Evolutionary conservation across 30 jellyfish, hydroid and myxozoan species (phyloP).

Genomic region (Haliclystus octoradiatus): DNA sequence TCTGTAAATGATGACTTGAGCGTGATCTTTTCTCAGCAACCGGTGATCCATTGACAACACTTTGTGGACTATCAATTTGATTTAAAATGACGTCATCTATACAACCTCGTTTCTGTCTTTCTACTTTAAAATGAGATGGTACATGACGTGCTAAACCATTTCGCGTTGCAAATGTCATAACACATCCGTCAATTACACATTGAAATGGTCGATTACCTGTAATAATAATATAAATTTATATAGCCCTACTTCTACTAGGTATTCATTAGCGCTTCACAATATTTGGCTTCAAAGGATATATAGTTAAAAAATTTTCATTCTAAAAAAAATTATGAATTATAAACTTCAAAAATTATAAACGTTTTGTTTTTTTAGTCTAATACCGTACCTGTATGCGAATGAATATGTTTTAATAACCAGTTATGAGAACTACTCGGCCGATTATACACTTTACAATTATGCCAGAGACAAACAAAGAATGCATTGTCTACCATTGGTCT

Average conservation of each 20-base stretch:
- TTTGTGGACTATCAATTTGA: neutral
- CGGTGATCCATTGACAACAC: neutral
- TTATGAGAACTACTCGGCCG: slow-evolving; percentile 77
- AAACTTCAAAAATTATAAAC: no score
- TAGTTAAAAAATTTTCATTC: no score
- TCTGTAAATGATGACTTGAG: neutral
- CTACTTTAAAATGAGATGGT: slow-evolving; percentile 77
- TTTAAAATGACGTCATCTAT: slow-evolving; percentile 3
- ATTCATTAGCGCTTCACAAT: no score
- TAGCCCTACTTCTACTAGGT: no score
- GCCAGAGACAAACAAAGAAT: slow-evolving; percentile 74
- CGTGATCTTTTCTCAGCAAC: neutral
- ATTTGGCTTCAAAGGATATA: no score
- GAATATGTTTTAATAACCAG: slow-evolving; percentile 75
- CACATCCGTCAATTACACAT: slow-evolving; percentile 78
- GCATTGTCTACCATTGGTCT: slow-evolving; percentile 46
- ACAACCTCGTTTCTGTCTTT: slow-evolving; percentile 26
- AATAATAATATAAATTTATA: no score
- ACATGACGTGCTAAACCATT: slow-evolving; percentile 84
- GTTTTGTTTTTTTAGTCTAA: no score
- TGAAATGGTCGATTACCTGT: slow-evolving; percentile 77
- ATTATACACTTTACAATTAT: slow-evolving; percentile 64
- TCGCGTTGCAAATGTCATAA: slow-evolving; percentile 68
- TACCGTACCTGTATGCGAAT: slow-evolving; percentile 63
- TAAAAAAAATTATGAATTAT: no score